Evolutionary conservation across 2,113 vertebrate genomes (phyloP).

Genomic region (Jaculus jaculus): DNA sequence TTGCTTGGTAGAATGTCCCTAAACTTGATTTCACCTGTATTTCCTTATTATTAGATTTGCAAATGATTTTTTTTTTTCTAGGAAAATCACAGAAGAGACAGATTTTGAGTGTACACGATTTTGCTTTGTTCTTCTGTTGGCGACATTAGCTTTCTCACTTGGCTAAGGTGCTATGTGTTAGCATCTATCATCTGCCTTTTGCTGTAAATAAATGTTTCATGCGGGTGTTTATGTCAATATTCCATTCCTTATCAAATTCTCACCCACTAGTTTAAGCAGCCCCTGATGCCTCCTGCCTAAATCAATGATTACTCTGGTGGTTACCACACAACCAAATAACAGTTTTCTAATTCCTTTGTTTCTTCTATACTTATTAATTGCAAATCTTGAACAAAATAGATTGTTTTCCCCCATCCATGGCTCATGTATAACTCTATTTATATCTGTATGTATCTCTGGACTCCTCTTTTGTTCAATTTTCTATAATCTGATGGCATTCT

Average conservation of each 20-base stretch:
- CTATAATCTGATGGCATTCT: background rate
- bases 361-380: conserved; percentile 1
- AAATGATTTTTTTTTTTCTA: conserved; percentile 19
- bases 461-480: background rate
- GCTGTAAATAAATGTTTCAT: background rate
- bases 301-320: background rate
- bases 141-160: background rate
- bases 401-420: background rate
- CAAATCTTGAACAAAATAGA: background rate
- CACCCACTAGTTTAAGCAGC: conserved; percentile 22
- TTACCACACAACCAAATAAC: background rate
- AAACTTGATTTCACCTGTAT: conserved; percentile 53
- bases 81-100: conserved; percentile 1
- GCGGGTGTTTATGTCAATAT: conserved; percentile 13
- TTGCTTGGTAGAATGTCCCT: conserved; percentile 26
- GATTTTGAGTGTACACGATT: background rate
- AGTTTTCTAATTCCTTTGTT: conserved; percentile 2
- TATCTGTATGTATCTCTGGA: background rate
- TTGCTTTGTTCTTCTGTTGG: conserved; percentile 18
- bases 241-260: background rate
- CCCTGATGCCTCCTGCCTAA: background rate
- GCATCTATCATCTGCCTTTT: background rate
- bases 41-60: conserved; percentile 54
- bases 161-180: conserved; percentile 36
- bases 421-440: conserved; percentile 29